Evolutionary conservation across 2,797 vertebrate species (phyloP).

Genomic region (Arrhamphus sclerolepis): DNA sequence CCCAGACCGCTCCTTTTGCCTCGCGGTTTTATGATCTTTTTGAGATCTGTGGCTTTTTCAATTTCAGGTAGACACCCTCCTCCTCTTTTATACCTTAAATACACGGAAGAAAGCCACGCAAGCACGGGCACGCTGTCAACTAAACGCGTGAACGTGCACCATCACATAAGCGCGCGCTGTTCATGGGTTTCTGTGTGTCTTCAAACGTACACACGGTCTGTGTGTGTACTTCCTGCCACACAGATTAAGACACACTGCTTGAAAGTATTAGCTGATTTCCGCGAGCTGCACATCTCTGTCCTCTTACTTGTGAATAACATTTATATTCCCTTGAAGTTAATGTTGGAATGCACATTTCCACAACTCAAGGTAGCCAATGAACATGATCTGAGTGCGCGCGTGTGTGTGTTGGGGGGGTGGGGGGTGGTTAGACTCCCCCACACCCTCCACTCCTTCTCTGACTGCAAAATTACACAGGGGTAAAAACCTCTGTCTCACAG

Average conservation of each 20-base stretch:
- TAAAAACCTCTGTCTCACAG: conserved; percentile 38
- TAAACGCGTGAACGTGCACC: conserved; percentile 54
- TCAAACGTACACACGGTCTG: conserved; percentile 5
- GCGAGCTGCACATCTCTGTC: background rate
- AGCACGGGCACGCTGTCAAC: conserved; percentile 64
- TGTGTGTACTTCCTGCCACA: conserved; percentile 2
- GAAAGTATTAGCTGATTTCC: background rate
- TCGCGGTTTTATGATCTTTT: conserved; percentile 47
- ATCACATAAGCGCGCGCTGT: conserved; percentile 44
- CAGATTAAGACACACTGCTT: background rate
- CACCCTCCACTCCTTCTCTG: background rate
- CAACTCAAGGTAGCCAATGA: no score
- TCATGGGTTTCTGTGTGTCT: conserved; percentile 11
- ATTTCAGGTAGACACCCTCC: conserved; percentile 19
- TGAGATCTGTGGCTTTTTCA: conserved; percentile 54
- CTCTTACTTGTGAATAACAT: no score
- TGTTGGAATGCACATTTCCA: no score
- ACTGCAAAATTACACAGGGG: conserved; percentile 24
- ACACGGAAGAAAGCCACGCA: conserved; percentile 61
- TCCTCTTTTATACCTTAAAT: conserved; percentile 41
- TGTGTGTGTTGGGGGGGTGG: no score
- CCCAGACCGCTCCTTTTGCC: conserved; percentile 42
- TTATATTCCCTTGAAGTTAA: no score
- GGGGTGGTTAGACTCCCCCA: no score
- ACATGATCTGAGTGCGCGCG: no score